Base-by-base conservation (phyloP, 1,140 invertebrate species). In the Lasioglossum albipes region DNA sequence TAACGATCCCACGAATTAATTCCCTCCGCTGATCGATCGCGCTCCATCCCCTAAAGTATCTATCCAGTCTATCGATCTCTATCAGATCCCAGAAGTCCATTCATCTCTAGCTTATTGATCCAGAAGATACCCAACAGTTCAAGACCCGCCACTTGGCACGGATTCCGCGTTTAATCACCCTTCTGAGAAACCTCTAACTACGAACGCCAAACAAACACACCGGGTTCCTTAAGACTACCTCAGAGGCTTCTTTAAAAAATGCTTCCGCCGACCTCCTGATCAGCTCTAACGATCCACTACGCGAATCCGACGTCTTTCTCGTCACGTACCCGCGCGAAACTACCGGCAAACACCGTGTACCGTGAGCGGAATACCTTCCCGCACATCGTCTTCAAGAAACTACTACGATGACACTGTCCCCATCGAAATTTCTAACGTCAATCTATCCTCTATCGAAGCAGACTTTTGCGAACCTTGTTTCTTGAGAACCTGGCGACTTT, bases 251-350 rank as follows among this genome's bases (percentile, higher is more conserved):
- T 36, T 59, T n/a, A 61, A 61, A 82, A 79, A 79, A 79, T 79
- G 52, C 52, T 72, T 52, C 31, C 52, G n/a, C 36, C 36, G 36
- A 36, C 36, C 36, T 5, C 5, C 36, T 36, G 36, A 36, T 36
- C 36, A 36, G 5, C 16, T 41, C 20, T 31, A 64, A 61, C 68
- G 67, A 62, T 70, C 22, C 22, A 3, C 12, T 7, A 12, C 62
- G 6, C 31, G 62, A 16, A 41, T 16, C 62, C 22, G 10, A 12
- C 41, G 52, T 78, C 75, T 78, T 59, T 72, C 68, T 0, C 16
- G 18, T 66, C 76, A 66, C 69, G 59, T 73, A 72, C 45, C 5
- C 9, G 52, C n/a, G 22, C 67, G 45, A 78, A 78, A 71, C 71
- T 78, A 65, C 68, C 42, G 31, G n/a, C 45, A 72, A 42, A 65